Conservation (phyloP, 2,113 vertebrate species). For the Mesembrinibis cayennensis region DNA sequence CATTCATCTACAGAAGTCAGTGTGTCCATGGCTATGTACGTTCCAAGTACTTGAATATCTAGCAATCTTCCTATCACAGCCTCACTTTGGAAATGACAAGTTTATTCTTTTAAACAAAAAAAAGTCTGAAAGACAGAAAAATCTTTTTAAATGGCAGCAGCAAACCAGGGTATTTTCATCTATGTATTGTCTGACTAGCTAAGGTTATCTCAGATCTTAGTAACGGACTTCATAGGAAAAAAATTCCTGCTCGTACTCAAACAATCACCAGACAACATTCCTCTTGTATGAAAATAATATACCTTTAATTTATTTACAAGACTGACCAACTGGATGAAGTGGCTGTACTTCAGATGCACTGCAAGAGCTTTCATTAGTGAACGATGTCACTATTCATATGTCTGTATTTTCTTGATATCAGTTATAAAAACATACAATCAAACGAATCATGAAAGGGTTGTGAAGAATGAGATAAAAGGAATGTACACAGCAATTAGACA, state of each 20-base stretch:
- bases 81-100: not conserved
- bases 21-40: rapidly evolving
- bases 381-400: not conserved
- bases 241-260: not conserved
- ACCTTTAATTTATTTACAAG: constrained; percentile 68
- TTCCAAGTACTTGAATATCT: not conserved
- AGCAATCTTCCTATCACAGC: not conserved
- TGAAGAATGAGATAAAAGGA: constrained; percentile 32
- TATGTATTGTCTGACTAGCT: not conserved
- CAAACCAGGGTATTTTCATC: not conserved
- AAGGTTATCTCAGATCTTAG: not conserved
- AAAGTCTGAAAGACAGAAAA: not conserved
- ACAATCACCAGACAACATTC: constrained; percentile 57
- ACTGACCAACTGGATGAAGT: constrained; percentile 43
- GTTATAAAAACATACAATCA: constrained; percentile 33
- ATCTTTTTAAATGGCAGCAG: not conserved
- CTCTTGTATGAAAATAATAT: constrained; percentile 63
- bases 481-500: constrained; percentile 29
- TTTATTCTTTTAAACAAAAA: not conserved
- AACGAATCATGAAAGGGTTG: not conserved
- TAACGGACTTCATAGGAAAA: not conserved
- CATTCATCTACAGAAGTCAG: not conserved
- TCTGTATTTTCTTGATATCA: constrained; percentile 6
- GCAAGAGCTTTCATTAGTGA: not conserved
- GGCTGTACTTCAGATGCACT: constrained; percentile 34